Evolutionary conservation across 2,797 vertebrate species (phyloP).

Genomic region (Urophycis tenuis): DNA sequence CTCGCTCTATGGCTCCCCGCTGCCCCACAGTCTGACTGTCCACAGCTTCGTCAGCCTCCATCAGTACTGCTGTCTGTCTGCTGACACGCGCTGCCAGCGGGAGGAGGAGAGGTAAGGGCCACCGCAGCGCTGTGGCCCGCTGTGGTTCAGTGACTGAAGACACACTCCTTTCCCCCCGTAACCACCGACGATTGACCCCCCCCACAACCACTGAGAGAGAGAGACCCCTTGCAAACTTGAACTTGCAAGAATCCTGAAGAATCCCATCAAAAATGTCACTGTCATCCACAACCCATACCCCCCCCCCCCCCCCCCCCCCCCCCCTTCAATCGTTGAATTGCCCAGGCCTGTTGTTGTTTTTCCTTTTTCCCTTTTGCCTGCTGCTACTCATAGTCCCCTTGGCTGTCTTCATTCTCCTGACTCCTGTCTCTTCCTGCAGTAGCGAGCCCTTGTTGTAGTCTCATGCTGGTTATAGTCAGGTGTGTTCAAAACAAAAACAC

Average conservation of each 20-base stretch:
- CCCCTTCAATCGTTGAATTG: not conserved
- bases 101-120: slow-evolving; percentile 64
- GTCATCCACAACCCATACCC: not conserved
- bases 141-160: slow-evolving; percentile 28
- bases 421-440: not conserved
- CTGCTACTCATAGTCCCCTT: not conserved
- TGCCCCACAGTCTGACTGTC: slow-evolving; percentile 64
- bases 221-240: not conserved
- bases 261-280: not conserved
- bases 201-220: slow-evolving; percentile 10
- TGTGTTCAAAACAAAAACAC: not conserved
- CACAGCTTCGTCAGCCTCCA: slow-evolving; percentile 70
- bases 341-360: not conserved
- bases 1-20: slow-evolving; percentile 43
- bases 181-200: not conserved
- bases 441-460: not conserved
- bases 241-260: not conserved
- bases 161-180: slow-evolving; percentile 5
- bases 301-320: too few relatives aligned
- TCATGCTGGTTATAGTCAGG: not conserved
- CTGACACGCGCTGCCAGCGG: slow-evolving; percentile 45
- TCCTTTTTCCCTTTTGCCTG: not conserved
- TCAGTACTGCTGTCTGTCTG: slow-evolving; percentile 67
- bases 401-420: not conserved
- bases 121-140: slow-evolving; percentile 24